Base-by-base conservation (phyloP, 2,888 invertebrate genomes). In the Oscheius sp. region DNA sequence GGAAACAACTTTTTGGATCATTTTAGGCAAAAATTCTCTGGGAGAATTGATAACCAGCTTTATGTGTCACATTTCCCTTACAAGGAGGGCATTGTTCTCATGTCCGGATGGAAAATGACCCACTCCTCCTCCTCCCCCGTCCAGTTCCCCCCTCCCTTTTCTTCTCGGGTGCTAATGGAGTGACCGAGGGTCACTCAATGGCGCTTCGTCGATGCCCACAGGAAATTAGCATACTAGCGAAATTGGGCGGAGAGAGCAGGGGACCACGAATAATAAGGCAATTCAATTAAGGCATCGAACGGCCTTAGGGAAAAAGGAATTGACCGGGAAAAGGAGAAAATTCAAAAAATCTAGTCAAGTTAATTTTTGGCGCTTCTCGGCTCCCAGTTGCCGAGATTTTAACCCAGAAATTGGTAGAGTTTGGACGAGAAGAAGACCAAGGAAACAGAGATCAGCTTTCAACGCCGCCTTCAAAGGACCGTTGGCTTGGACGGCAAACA, bases 381-480 rank as follows among this genome's bases (percentile, higher is more conserved):
- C n/a, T n/a, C n/a, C n/a, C n/a, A n/a, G n/a, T n/a, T n/a, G n/a
- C n/a, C n/a, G n/a, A n/a, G n/a, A n/a, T n/a, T n/a, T n/a, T n/a
- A n/a, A n/a, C n/a, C n/a, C n/a, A n/a, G n/a, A n/a, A n/a, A n/a
- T n/a, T n/a, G n/a, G n/a, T n/a, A n/a, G n/a, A n/a, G n/a, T n/a
- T n/a, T n/a, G n/a, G n/a, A n/a, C n/a, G n/a, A n/a, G n/a, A n/a
- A n/a, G n/a, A n/a, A n/a, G n/a, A n/a, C n/a, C n/a, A n/a, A n/a
- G n/a, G n/a, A n/a, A n/a, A n/a, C n/a, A n/a, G 49, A 49, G 66
- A 66, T 66, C 66, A 27, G 29, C 66, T 66, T 66, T 66, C 66
- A 66, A n/a, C 49, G 58, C 25, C 35, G 63, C 63, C 63, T 63
- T 63, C 63, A 63, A 63, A 63, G 63, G 58, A n/a, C 58, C 55